Evolutionary conservation across 2,888 invertebrate genomes (phyloP).

Genomic region (Germaria angustata): DNA sequence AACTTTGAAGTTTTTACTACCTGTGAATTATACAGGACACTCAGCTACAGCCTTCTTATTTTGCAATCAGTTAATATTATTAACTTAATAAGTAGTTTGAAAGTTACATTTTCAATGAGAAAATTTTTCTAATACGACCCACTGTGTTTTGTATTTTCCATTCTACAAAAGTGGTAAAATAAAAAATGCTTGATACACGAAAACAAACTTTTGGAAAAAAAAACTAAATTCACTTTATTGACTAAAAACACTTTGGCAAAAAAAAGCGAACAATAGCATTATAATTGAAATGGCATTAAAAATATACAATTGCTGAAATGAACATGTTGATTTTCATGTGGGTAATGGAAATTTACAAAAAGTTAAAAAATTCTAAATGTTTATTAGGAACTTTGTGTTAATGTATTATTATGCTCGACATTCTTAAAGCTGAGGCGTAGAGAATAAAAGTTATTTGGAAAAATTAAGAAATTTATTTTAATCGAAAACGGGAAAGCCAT

Average conservation of each 20-base stretch:
- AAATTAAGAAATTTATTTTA: too few relatives aligned
- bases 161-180: constrained; percentile 2
- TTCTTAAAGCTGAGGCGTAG: neutral
- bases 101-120: too few relatives aligned
- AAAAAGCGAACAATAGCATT: constrained; percentile 18
- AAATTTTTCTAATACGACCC: too few relatives aligned
- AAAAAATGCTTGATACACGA: constrained; percentile 27
- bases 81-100: too few relatives aligned
- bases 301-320: neutral
- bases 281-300: constrained; percentile 42
- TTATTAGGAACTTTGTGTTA: neutral
- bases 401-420: neutral
- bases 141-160: too few relatives aligned
- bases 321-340: neutral
- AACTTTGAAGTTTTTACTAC: too few relatives aligned
- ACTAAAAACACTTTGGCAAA: constrained; percentile 9
- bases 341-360: neutral
- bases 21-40: too few relatives aligned
- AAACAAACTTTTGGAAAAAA: neutral
- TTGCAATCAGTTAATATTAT: too few relatives aligned
- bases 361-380: constrained; percentile 3
- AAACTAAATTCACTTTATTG: too few relatives aligned
- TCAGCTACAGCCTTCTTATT: too few relatives aligned
- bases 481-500: too few relatives aligned
- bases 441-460: neutral